Conservation (phyloP, 2,113 vertebrate species). For the Emydocephalus ijimae region DNA sequence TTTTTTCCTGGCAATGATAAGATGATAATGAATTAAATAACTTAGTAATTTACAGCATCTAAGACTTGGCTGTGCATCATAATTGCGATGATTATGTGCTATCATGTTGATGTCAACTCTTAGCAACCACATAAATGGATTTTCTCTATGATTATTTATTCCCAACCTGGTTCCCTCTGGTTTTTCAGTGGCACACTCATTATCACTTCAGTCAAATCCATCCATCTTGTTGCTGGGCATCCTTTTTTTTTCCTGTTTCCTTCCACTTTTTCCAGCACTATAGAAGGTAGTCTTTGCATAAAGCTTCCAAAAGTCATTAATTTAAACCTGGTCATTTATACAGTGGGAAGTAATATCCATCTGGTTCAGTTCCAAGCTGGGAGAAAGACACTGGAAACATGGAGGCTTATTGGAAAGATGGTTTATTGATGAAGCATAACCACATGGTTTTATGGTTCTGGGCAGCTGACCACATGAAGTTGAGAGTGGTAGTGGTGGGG, state of each 20-base stretch:
- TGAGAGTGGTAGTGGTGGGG: too few relatives aligned
- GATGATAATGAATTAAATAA: background rate
- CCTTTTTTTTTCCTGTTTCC: background rate
- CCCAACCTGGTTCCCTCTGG: background rate
- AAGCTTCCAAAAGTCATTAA: background rate
- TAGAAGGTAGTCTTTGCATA: background rate
- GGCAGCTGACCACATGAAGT: too few relatives aligned
- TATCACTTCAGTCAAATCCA: background rate
- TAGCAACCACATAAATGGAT: background rate
- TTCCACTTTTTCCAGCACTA: background rate
- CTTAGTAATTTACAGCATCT: background rate
- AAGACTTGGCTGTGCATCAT: background rate
- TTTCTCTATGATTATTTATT: background rate
- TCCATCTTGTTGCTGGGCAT: background rate
- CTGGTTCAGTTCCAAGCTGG: too few relatives aligned
- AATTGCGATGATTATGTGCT: background rate
- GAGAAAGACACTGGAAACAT: too few relatives aligned
- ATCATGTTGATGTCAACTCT: background rate
- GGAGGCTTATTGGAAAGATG: too few relatives aligned
- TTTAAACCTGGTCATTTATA: background rate
- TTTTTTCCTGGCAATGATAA: background rate
- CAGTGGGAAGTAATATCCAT: too few relatives aligned
- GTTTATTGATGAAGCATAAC: too few relatives aligned
- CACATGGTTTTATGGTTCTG: too few relatives aligned
- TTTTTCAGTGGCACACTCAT: background rate